Base-by-base conservation (phyloP, 1,140 invertebrate species). In the Elymnias hypermnestra region DNA sequence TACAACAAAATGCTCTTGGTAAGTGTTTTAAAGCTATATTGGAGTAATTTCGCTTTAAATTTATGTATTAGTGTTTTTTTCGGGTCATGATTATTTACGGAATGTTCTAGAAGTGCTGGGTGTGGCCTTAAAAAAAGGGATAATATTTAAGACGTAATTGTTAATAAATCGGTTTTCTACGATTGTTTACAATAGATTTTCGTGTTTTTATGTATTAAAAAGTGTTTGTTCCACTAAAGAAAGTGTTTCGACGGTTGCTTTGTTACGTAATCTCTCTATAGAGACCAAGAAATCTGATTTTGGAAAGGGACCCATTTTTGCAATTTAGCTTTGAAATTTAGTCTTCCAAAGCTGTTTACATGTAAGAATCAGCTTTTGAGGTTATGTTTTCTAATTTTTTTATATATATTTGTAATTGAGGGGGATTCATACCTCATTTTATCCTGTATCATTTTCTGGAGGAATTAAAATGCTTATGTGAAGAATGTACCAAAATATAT, bases 241-340 rank as follows among this genome's bases (percentile, higher is more conserved):
- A 87, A 76, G 51, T 57, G 44, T 74, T 66, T 72, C 35, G 60
- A 75, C 75, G 56, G 51, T 75, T 87, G 87, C 82, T 79, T 78
- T 68, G 72, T 64, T 70, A 83, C 84, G 74, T 87, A 78, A 72
- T 60, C 72, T 78, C 57, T 56, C 50, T 40, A 55, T 69, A 56
- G 17, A 43, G 57, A 45, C 54, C 66, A 63, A 67, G 86, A 82
- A 87, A 88, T 87, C 56, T 53, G 64, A 83, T 87, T 87, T 92
- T 87, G 58, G 50, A 79, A 81, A 87, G 83, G 87, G 89, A 92
- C 91, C 91, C 91, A 89, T 93, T 93, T 93, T 91, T 78, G 89
- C 82, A 92, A 93, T 89, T 90, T 91, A 65, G 84, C 71, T 83
- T 88, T 86, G 82, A 91, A 92, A 88, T 89, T 86, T 54, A 61